phyloP scores from a whole-genome alignment of 2,888 invertebrate genomes.

The Ectobius pallidus region DNA sequence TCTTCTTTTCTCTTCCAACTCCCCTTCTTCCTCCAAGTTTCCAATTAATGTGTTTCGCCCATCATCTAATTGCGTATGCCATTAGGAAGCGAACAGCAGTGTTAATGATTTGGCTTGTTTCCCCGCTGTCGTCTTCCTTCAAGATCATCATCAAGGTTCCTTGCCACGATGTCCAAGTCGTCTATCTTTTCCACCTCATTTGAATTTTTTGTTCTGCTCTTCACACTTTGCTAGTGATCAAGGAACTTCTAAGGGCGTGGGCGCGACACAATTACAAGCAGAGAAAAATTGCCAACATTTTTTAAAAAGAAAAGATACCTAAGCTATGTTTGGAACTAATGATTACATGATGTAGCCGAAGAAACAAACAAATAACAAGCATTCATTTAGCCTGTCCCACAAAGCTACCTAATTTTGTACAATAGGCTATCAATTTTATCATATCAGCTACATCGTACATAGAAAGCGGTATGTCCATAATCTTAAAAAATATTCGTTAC shows the following conservation, averaged over 20 bases:
- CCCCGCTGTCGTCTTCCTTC: neutral
- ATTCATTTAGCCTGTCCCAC: no score
- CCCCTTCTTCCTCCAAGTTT: conserved; percentile 37
- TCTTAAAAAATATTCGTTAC: no score
- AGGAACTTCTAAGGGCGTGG: neutral
- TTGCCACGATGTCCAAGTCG: neutral
- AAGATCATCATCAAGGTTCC: conserved; percentile 8
- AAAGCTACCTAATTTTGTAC: no score
- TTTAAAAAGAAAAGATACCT: no score
- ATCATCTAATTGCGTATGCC: conserved; percentile 40
- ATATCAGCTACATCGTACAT: no score
- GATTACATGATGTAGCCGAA: no score
- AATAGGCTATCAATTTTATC: no score
- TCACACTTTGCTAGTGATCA: neutral
- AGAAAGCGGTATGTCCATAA: no score
- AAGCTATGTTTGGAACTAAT: no score
- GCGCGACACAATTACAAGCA: neutral
- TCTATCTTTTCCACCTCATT: conserved; percentile 36
- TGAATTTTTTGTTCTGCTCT: conserved; percentile 16
- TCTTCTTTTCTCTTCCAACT: conserved; percentile 31
- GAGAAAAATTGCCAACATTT: neutral
- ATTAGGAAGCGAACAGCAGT: conserved; percentile 37
- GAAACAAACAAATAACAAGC: no score
- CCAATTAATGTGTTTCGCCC: conserved; percentile 40
- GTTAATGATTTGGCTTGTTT: conserved; percentile 34